phyloP scores from a whole-genome alignment of 1,140 invertebrate species.

The Drosophila athabasca region DNA sequence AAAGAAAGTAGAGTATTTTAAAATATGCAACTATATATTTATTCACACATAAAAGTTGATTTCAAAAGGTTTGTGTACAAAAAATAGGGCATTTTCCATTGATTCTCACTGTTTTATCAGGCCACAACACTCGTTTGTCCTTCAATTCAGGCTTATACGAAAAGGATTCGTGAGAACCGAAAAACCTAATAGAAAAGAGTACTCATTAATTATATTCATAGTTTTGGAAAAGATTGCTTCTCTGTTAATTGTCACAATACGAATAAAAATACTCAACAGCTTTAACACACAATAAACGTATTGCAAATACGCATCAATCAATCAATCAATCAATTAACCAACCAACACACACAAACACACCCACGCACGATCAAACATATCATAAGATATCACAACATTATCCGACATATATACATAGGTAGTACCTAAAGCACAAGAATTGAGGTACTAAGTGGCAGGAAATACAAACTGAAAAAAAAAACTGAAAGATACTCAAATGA shows the following conservation, averaged over 20 bases:
- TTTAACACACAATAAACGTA: conserved; percentile 69
- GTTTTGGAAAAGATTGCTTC: conserved; percentile 66
- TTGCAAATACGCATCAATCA: conserved; percentile 57
- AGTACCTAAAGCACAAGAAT: conserved; percentile 66
- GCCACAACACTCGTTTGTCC: conserved; percentile 57
- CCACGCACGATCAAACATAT: conserved; percentile 51
- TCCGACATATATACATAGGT: conserved; percentile 66
- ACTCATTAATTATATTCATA: conserved; percentile 2
- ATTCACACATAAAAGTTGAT: conserved; percentile 71
- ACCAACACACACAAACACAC: conserved; percentile 54
- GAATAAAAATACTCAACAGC: conserved; percentile 75
- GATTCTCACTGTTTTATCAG: conserved; percentile 55
- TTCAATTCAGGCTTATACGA: conserved; percentile 50
- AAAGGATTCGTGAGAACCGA: conserved; percentile 43
- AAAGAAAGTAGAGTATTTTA: neutral
- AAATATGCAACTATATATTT: conserved; percentile 59
- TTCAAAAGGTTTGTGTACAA: conserved; percentile 67
- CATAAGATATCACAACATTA: conserved; percentile 76
- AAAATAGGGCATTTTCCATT: conserved; percentile 57
- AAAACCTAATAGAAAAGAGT: conserved; percentile 46
- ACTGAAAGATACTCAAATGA: conserved; percentile 22
- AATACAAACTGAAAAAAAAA: conserved; percentile 21
- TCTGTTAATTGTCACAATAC: conserved; percentile 75
- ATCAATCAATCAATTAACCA: conserved; percentile 50
- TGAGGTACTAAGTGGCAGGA: conserved; percentile 46